A percentile compares a stretch with the other conserved stretches of the same genome.
Evolutionary conservation across 2,797 vertebrate genomes (phyloP).

Genomic region (Otolemur crassicaudatus): DNA sequence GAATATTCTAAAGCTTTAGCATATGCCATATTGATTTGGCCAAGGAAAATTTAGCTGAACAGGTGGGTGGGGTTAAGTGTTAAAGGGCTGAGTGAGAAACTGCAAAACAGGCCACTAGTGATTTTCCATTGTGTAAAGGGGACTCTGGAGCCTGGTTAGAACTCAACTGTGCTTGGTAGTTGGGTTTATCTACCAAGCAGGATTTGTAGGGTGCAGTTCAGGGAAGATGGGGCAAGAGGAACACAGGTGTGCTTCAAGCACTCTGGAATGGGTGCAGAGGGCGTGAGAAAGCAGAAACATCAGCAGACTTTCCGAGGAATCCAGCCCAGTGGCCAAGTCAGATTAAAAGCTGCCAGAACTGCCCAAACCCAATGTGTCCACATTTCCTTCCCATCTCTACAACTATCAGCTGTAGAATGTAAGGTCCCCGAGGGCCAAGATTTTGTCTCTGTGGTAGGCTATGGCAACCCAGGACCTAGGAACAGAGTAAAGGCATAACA

Average conservation of each 20-base stretch:
- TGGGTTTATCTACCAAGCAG: neutral
- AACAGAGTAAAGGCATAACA: accelerated
- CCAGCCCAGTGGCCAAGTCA: accelerated
- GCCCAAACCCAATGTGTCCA: accelerated
- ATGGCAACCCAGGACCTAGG: neutral
- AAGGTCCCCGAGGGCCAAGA: neutral
- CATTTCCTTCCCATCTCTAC: neutral
- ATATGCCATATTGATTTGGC: neutral
- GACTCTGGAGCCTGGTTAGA: neutral
- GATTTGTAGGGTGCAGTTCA: neutral
- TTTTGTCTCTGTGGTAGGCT: neutral
- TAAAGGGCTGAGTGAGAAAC: neutral
- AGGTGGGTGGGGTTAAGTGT: neutral
- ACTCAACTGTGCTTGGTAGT: neutral
- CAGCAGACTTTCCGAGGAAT: neutral
- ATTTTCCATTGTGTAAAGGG: accelerated
- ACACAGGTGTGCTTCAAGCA: accelerated
- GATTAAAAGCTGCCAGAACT: neutral
- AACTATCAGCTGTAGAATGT: neutral
- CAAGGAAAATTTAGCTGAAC: neutral
- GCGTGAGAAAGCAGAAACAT: neutral
- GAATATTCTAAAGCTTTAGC: neutral
- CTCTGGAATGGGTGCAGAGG: neutral
- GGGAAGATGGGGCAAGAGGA: neutral
- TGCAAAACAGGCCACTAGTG: neutral